Conservation (phyloP, 2,888 invertebrate species). For the Xanthorhoe designata region DNA sequence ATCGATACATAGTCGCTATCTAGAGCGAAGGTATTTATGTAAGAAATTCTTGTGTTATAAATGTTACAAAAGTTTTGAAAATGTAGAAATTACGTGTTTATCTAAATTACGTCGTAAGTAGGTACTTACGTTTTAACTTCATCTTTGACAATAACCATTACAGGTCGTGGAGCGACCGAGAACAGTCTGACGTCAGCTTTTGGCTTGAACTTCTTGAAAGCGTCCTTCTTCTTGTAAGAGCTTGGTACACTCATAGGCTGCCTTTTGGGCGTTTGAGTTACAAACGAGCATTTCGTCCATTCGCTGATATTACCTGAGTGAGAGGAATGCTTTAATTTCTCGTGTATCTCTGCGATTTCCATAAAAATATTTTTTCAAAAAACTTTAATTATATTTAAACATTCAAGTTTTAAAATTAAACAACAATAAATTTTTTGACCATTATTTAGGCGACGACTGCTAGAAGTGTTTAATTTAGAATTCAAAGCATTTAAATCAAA, state of each 20-base stretch:
- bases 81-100: not conserved
- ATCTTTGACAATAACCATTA: slow-evolving; percentile 75
- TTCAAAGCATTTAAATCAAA: no score
- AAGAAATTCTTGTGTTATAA: not conserved
- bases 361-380: no score
- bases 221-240: slow-evolving; percentile 82
- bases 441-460: no score
- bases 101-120: no score
- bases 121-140: slow-evolving; percentile 60
- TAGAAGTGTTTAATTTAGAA: no score
- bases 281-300: slow-evolving; percentile 94
- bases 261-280: slow-evolving; percentile 90
- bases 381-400: no score
- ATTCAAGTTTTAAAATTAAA: no score
- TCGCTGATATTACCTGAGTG: slow-evolving; percentile 88
- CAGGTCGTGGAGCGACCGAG: slow-evolving; percentile 64
- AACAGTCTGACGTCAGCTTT: slow-evolving; percentile 86
- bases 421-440: no score
- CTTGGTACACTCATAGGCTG: slow-evolving; percentile 88
- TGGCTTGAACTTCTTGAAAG: slow-evolving; percentile 87
- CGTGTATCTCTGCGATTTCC: not conserved
- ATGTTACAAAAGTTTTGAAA: no score
- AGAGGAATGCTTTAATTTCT: not conserved
- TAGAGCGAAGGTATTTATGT: no score
- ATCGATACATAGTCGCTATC: no score